phyloP scores from a whole-genome alignment of 1,140 invertebrate genomes.

The Micrasema minimum region DNA sequence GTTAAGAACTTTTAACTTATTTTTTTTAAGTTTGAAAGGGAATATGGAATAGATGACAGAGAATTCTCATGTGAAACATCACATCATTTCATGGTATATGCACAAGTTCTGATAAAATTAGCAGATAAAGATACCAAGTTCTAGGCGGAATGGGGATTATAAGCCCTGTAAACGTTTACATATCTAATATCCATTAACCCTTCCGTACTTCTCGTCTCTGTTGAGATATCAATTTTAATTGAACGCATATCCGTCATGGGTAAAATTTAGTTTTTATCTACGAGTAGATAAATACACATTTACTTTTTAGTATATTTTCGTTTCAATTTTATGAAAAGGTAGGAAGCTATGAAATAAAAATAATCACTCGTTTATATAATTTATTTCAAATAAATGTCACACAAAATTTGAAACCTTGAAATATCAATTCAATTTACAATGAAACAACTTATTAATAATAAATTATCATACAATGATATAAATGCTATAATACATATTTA shows the following conservation, averaged over 20 bases:
- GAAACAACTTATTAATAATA: not conserved
- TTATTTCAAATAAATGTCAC: slow-evolving; percentile 19
- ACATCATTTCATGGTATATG: no score
- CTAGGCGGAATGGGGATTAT: not conserved
- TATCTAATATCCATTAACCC: not conserved
- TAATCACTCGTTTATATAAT: not conserved
- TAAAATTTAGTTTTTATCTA: not conserved
- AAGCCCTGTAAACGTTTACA: not conserved
- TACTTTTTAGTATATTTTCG: not conserved
- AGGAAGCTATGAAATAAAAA: not conserved
- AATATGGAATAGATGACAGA: no score
- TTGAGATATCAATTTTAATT: no score
- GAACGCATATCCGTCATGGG: no score
- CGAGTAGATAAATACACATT: not conserved
- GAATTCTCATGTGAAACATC: no score
- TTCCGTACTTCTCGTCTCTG: no score
- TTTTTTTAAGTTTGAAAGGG: no score
- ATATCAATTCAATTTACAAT: slow-evolving; percentile 1
- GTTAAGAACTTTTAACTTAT: no score
- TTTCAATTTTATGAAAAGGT: not conserved
- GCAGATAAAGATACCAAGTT: not conserved
- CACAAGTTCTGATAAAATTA: no score
- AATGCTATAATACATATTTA: slow-evolving; percentile 13
- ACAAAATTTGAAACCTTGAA: not conserved
- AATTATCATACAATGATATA: slow-evolving; percentile 15